These are phyloP conservation scores for Sminthopsis crassicaudata DNA, from an alignment of 2,113 vertebrate genomes.

Conservation along the genomic window DNA sequence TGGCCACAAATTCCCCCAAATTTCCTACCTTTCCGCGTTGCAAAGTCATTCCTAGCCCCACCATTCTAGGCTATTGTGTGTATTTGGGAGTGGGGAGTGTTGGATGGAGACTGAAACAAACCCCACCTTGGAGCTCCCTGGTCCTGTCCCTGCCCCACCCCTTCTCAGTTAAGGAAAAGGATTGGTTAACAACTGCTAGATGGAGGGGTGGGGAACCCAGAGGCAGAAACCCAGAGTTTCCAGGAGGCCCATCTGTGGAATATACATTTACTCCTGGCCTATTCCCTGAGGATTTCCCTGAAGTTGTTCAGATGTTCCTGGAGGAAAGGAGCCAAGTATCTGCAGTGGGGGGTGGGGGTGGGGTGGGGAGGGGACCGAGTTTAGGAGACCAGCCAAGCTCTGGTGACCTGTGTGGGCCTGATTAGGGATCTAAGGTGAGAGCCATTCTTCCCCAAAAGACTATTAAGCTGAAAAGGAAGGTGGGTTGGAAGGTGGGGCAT, in stretches of 20 bases:
- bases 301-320: background rate
- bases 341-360: background rate
- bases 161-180: background rate
- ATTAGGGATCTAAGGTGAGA: background rate
- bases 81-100: background rate
- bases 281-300: background rate
- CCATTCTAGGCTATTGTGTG: background rate
- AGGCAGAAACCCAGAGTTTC: background rate
- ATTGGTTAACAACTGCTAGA: background rate
- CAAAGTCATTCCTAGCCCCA: background rate
- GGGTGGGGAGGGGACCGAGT: background rate
- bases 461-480: background rate
- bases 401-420: constrained; percentile 1
- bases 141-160: background rate
- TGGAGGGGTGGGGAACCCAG: background rate
- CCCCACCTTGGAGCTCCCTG: background rate
- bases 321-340: background rate
- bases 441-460: background rate
- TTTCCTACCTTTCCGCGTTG: background rate
- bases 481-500: background rate
- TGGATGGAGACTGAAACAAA: background rate
- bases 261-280: constrained; percentile 5
- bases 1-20: background rate
- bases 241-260: background rate
- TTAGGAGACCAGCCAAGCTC: background rate